Base-by-base conservation (phyloP, 2,113 vertebrate genomes). In the Amphiprion percula region DNA sequence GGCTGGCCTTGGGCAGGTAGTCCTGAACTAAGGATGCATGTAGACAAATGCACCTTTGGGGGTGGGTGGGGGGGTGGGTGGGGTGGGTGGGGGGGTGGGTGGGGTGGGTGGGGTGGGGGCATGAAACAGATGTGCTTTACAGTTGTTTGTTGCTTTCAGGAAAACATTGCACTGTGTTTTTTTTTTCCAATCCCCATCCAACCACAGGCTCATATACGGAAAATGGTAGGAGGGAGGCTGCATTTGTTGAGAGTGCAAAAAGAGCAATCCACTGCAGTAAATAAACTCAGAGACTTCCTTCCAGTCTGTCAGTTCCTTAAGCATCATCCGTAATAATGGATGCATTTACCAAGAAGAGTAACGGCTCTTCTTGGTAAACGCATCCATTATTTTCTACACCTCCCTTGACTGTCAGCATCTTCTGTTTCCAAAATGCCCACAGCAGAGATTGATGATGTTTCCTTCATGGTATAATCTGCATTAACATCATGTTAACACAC, bases 1-100 rank as follows among this genome's bases (percentile, higher is more conserved):
- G 63, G 63, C 79, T 87, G 87, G 85, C 87, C 84, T 64, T 50
- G 71, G 86, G 88, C 88, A 68, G 73, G 74, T 68, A 67, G 77
- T 80, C 83, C 70, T 79, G 39, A 79, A 74, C 79, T 58, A 84
- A 85, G 66, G 82, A 76, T 65, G 76, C 56, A 78, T 56, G 59
- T 65, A 68, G 80, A 86, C 64, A 87, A 83, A 74, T 84, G 79
- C 64, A 86, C 75, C 59, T 89, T 82, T 63, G 26, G 47, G 41
- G 58, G 28, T 15, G 19, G 30, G 26, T n/a, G n/a, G n/a, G n/a
- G n/a, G n/a, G n/a, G n/a, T n/a, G n/a, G n/a, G n/a, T n/a, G n/a
- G n/a, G n/a, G n/a, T n/a, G n/a, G n/a, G n/a, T n/a, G n/a, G n/a
- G n/a, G n/a, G n/a, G n/a, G n/a, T n/a, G n/a, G n/a, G n/a, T n/a